Evolutionary conservation across 2,797 vertebrate species (phyloP), one percentile per base, ranked within the genome.

Genomic region (Darevskia nairensis): DNA sequence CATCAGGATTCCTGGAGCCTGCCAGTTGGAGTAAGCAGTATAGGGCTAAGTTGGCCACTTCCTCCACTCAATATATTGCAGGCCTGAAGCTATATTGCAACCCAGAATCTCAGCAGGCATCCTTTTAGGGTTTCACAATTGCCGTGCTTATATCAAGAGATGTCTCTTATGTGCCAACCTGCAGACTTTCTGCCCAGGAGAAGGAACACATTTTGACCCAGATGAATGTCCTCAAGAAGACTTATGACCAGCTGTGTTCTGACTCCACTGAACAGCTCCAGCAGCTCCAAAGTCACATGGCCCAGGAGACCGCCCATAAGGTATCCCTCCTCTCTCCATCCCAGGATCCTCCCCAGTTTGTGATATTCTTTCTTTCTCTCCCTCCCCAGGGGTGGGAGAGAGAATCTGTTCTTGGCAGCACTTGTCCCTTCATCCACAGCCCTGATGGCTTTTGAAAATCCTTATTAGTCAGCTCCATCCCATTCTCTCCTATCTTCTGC

Each of bases 271-370:
- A 98, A 91, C 98, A 99, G 93, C 97, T 99, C 91, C 98, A 98
- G 92, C 98, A 99, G 91, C 98, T 99, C 88, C 98, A 98, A 95
- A 97, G 97, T 87, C 97, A 98, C 82, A 95, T 99, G 95, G 98
- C 98, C 94, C 97, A 98, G 95, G 98, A 99, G 96, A 97, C 98
- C 80, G 98, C 99, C 82, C 98, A 97, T 96, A 99, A 99, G 99
- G 99, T 99, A 99, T 81, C 92, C 92, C 61, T 89, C 27, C 71
- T 8, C 19, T n/a, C 94, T 85, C 6, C 0, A 86, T 75, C 85
- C 76, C 0, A 10, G 41, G 75, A 35, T 88, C 84, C 11, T 84
- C 71, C 9, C 0, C 76, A 11, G 50, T 77, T 2, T 39, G 0
- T 29, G 80, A 2, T 86, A 0, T 71, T 27, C 72, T 11, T 55